phyloP scores from a whole-genome alignment of 2,113 vertebrate genomes.

The Hippocampus zosterae region DNA sequence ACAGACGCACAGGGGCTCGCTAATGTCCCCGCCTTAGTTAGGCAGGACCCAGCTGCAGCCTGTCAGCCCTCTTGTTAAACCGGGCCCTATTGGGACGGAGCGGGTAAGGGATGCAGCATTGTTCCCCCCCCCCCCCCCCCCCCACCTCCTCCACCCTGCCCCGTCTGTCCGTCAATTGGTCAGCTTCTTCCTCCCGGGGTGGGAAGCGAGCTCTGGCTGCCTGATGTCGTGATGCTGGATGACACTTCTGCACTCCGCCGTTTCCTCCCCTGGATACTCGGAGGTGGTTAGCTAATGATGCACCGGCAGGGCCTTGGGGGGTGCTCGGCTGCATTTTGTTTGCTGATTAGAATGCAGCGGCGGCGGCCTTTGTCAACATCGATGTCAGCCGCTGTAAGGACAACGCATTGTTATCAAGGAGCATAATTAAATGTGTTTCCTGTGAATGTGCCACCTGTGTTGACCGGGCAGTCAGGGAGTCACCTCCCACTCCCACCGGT shows the following conservation, averaged over 20 bases:
- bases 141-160: too few relatives aligned
- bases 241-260: slow-evolving; percentile 61
- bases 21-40: slow-evolving; percentile 92
- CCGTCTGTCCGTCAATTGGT: slow-evolving; percentile 85
- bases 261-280: slow-evolving; percentile 62
- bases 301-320: slow-evolving; percentile 76
- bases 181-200: slow-evolving; percentile 69
- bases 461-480: slow-evolving; percentile 71
- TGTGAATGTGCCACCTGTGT: slow-evolving; percentile 75
- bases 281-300: slow-evolving; percentile 85
- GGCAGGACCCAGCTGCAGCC: slow-evolving; percentile 90
- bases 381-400: slow-evolving; percentile 84
- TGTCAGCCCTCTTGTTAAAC: slow-evolving; percentile 96
- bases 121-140: slow-evolving; percentile 76
- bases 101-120: slow-evolving; percentile 48
- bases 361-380: slow-evolving; percentile 90
- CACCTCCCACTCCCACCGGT: slow-evolving; percentile 3
- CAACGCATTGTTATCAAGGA: slow-evolving; percentile 86
- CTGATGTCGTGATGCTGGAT: slow-evolving; percentile 51
- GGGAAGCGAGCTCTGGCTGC: slow-evolving; percentile 70
- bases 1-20: slow-evolving; percentile 90
- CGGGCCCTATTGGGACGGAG: slow-evolving; percentile 61
- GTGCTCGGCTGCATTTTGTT: slow-evolving; percentile 86
- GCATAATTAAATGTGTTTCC: slow-evolving; percentile 89
- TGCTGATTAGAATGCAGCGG: slow-evolving; percentile 92